Conservation (phyloP, 1,140 invertebrate species). For the Bactericera cockerelli region DNA sequence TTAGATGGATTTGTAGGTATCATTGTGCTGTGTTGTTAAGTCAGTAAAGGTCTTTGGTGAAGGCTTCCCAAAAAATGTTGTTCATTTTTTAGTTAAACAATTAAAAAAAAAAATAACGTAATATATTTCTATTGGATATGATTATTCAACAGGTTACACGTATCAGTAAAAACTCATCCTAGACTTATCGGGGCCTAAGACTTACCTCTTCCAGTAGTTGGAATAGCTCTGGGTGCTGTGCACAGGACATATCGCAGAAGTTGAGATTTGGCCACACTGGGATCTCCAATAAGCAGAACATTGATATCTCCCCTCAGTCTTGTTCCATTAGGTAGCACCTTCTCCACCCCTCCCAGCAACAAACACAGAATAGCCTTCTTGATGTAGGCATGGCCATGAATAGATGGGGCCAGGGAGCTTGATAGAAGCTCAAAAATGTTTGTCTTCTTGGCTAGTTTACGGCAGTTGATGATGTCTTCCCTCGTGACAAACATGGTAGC, state of each 20-base stretch:
- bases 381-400: constrained; percentile 92
- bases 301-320: constrained; percentile 96
- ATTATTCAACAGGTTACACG: too few relatives aligned
- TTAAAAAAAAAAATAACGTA: too few relatives aligned
- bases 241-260: constrained; percentile 84
- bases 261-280: constrained; percentile 97
- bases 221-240: constrained; percentile 86
- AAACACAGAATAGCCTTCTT: constrained; percentile 95
- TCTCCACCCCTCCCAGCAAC: constrained; percentile 89
- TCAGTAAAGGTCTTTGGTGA: too few relatives aligned
- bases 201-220: constrained; percentile 90
- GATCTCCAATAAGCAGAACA: constrained; percentile 92
- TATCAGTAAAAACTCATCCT: too few relatives aligned
- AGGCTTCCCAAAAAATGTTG: too few relatives aligned
- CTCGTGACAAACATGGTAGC: constrained; percentile 61
- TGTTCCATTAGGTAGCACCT: constrained; percentile 88
- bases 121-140: too few relatives aligned
- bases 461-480: constrained; percentile 82
- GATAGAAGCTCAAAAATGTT: constrained; percentile 84
- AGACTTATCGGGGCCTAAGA: too few relatives aligned
- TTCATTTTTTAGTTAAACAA: too few relatives aligned
- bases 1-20: too few relatives aligned
- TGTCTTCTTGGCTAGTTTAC: constrained; percentile 60
- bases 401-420: constrained; percentile 90
- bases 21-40: too few relatives aligned